Evolutionary conservation across 2,113 vertebrate species (phyloP).

Genomic region (Solenodon paradoxus): DNA sequence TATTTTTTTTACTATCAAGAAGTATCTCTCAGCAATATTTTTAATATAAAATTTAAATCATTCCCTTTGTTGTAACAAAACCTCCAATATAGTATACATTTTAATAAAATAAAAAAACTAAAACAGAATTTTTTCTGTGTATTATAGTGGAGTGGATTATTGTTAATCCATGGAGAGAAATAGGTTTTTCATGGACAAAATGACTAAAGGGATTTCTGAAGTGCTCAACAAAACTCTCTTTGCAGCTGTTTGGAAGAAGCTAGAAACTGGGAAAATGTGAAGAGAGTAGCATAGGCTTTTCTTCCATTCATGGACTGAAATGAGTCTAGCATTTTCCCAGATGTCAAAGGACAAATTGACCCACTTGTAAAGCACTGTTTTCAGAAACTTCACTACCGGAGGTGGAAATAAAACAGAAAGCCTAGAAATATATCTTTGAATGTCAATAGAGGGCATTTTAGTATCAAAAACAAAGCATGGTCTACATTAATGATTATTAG

Average conservation of each 20-base stretch:
- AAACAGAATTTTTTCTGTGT: background rate
- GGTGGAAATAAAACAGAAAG: background rate
- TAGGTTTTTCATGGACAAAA: background rate
- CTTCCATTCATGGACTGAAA: constrained; percentile 54
- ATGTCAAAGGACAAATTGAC: constrained; percentile 58
- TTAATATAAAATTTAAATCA: background rate
- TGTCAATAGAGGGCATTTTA: background rate
- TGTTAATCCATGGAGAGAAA: background rate
- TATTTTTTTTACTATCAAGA: background rate
- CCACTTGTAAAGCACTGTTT: constrained; percentile 25
- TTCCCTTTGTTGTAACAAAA: background rate
- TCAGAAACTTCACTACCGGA: constrained; percentile 27
- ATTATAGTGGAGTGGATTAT: background rate
- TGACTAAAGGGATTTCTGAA: background rate
- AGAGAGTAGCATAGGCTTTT: constrained; percentile 29
- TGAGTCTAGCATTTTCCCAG: constrained; percentile 52
- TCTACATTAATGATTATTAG: background rate
- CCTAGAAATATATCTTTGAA: background rate
- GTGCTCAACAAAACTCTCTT: background rate
- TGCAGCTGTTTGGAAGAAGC: constrained; percentile 45
- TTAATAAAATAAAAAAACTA: no score
- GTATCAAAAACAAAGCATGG: background rate
- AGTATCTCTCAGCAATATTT: background rate
- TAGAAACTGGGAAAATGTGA: constrained; percentile 47
- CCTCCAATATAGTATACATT: background rate